Conservation (phyloP, 2,888 invertebrate genomes). For the Drosophila picticornis region DNA sequence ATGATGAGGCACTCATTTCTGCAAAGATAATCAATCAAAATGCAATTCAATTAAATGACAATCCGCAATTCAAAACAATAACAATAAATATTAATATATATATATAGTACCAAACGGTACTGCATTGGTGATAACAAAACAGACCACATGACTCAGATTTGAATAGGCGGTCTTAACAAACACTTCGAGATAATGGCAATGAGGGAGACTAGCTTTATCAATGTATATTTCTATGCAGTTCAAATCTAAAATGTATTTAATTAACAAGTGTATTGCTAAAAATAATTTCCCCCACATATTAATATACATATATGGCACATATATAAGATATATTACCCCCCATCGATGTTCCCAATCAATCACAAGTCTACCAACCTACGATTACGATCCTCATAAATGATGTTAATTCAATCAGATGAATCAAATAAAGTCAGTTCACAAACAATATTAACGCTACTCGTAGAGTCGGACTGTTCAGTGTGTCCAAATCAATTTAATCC, state of each 20-base stretch:
- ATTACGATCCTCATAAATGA: neutral
- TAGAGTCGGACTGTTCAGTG: neutral
- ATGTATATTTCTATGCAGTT: neutral
- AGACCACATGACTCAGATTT: neutral
- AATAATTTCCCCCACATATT: neutral
- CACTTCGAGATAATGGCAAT: neutral
- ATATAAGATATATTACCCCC: neutral
- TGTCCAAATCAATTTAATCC: neutral
- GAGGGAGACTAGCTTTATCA: neutral
- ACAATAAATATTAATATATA: too few relatives aligned
- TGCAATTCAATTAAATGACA: constrained; percentile 20
- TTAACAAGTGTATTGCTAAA: neutral
- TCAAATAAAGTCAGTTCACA: neutral
- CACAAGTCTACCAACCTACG: neutral
- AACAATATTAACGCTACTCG: neutral
- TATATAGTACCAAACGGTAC: neutral
- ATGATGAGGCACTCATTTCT: constrained; percentile 72
- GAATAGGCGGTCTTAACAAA: neutral
- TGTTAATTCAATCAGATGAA: neutral
- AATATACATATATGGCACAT: neutral
- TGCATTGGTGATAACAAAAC: neutral
- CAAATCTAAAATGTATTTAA: neutral
- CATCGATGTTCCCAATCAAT: neutral
- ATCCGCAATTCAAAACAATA: too few relatives aligned
- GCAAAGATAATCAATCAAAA: constrained; percentile 28